Base-by-base conservation (phyloP, 2,113 vertebrate species). In the Tragulus kanchil region DNA sequence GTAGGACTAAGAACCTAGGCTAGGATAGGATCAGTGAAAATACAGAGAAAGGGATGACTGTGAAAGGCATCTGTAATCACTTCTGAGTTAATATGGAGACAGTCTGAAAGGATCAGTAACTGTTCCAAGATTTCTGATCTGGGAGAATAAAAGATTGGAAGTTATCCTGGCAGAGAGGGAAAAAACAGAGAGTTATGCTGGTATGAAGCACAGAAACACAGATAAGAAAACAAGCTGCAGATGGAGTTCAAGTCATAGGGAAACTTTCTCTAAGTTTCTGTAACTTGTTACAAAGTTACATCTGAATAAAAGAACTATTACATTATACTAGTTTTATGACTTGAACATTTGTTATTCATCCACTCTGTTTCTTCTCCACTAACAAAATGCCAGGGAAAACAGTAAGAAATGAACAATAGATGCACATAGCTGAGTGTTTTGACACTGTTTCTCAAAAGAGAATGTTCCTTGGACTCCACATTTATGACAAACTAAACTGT, bases 301-400 rank as follows among this genome's bases (percentile, higher is more conserved):
- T 56, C 62, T 90, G 42, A 90, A 67, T 61, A 52, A 89, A 95
- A 87, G 69, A 86, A 93, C 26, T 85, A 84, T 17, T 62, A 84
- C 48, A 23, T 75, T 73, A 91, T 54, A 62, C 62, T 73, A 75
- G 25, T 64, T 94, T 92, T 83, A 71, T 64, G n/a, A 93, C 31
- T 95, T 83, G 42, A 94, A 45, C 2, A 65, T n/a, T 52, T 89
- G 52, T 78, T 95, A 64, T 90, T 83, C 5, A 93, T 17, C 83
- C 64, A 92, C 9, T 93, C 16, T 48, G 87, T 93, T 85, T 88
- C 89, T 94, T 92, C 50, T 96, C 81, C 56, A 91, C 28, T 89
- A 77, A 79, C 85, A 89, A 88, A 16, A 65, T 52, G 19, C 19
- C 8, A 83, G 10, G 59, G 59, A 77, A 93, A 92, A 84, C 54